Base-by-base conservation (phyloP, 2,888 invertebrate species). In the Psylliodes chrysocephalus region DNA sequence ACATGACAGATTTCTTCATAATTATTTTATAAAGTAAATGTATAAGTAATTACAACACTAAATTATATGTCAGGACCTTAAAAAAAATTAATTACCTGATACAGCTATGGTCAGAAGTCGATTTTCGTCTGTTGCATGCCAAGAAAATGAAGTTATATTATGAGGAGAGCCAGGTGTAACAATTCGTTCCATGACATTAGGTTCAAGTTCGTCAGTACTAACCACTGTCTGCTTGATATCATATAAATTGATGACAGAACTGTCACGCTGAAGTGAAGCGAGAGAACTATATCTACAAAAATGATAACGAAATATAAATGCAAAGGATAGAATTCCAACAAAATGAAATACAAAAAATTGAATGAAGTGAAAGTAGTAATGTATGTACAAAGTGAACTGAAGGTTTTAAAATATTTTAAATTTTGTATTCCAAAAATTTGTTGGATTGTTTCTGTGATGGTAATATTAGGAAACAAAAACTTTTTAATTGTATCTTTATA, bases 91-190 rank as follows among this genome's bases (percentile, higher is more conserved):
- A 47, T 61, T 73, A 86, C 87, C 88, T 47, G 85, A 83, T 1
- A 85, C 77, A n/a, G 87, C 84, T 49, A 91, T 88, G 0, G 90
- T 89, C 54, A 95, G 83, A 69, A 95, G 84, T 28, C 93, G 83
- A 76, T 93, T 93, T 80, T 91, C 91, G 76, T 94, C 90, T 2
- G 85, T 85, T 1, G 92, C 91, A 83, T 97, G 96, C 95, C 97
- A 97, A 30, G 91, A 89, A 81, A 94, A 92, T 64, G 94, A 91
- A 7, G 90, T 88, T 10, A 95, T 82, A 42, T 81, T 81, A 67
- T 82, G 81, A 4, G 81, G 78, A 14, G 81, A 81, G 19, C 81
- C 83, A 52, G 86, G 84, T 28, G 78, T 76, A n/a, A 90, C 86
- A 62, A 88, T 87, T 73, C 93, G 85, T 78, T 93, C 93, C 28